Evolutionary conservation across 2,888 invertebrate genomes (phyloP).

Genomic region (Heteromyza rotundicornis): DNA sequence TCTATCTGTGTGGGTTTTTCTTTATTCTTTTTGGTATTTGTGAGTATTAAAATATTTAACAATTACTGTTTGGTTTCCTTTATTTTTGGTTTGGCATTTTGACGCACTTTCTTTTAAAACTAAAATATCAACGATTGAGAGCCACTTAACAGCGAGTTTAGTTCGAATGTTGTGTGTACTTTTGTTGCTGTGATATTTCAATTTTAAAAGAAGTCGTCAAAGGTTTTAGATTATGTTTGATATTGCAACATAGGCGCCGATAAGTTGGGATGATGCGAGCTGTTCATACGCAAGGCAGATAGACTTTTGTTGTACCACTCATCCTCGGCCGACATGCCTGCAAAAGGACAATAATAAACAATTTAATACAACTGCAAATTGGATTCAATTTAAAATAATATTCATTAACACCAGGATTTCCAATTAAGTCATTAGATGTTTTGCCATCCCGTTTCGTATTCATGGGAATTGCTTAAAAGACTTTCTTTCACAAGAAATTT

Average conservation of each 20-base stretch:
- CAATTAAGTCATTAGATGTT: no score
- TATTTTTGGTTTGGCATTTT: conserved; percentile 9
- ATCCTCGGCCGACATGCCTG: conserved; percentile 92
- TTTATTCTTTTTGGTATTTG: background rate
- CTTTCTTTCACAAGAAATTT: no score
- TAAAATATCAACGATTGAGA: conserved; percentile 13
- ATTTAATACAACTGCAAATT: no score
- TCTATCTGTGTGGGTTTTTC: background rate
- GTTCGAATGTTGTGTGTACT: background rate
- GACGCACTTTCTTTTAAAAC: conserved; percentile 24
- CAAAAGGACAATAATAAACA: no score
- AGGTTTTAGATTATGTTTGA: conserved; percentile 84
- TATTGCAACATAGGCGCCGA: conserved; percentile 97
- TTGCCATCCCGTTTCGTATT: no score
- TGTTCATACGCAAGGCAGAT: conserved; percentile 96
- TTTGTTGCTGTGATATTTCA: conserved; percentile 34
- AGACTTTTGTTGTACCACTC: conserved; percentile 99
- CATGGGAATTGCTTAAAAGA: no score
- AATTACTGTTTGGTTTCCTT: background rate
- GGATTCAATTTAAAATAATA: no score
- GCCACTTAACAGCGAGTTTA: background rate
- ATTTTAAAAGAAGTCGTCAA: conserved; percentile 62
- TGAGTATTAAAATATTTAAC: conserved; percentile 6
- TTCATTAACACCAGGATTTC: no score
- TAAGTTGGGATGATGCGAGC: conserved; percentile 92